These are phyloP conservation scores for Myioborus melanocephalus DNA, from an alignment of 2,797 vertebrate species.

Conservation along the genomic window DNA sequence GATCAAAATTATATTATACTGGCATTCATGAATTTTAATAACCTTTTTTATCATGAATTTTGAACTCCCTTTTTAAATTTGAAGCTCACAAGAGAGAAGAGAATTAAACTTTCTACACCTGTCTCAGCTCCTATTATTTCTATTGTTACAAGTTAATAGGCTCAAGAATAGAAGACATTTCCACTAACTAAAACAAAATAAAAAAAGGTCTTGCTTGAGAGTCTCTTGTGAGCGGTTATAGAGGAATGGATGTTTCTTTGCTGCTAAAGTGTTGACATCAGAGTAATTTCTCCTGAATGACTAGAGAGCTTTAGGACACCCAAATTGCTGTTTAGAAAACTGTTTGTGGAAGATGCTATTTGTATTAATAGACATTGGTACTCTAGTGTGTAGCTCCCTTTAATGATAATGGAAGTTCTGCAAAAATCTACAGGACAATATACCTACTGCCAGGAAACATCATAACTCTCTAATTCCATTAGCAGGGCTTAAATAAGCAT, in stretches of 20 bases:
- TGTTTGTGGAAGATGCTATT: conserved; percentile 7
- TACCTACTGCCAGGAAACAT: not conserved
- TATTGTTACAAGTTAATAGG: conserved; percentile 54
- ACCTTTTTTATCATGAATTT: conserved; percentile 19
- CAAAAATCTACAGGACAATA: not conserved
- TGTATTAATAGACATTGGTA: not conserved
- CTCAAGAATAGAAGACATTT: conserved; percentile 35
- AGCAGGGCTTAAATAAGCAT: not conserved
- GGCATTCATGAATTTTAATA: conserved; percentile 56
- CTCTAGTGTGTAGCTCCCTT: conserved; percentile 1
- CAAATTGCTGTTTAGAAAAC: conserved; percentile 28
- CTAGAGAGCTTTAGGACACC: conserved; percentile 35
- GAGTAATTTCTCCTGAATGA: conserved; percentile 13
- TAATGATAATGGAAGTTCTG: conserved; percentile 23
- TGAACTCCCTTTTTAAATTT: conserved; percentile 38
- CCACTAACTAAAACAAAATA: conserved; percentile 30
- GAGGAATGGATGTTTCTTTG: not conserved
- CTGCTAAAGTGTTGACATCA: conserved; percentile 4
- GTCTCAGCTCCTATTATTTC: conserved; percentile 22
- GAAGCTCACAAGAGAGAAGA: conserved; percentile 31
- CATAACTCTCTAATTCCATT: not conserved
- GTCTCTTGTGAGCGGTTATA: conserved; percentile 20
- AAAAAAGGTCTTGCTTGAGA: not conserved
- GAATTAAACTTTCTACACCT: conserved; percentile 43
- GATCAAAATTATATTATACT: conserved; percentile 32